Evolutionary conservation across 2,888 invertebrate species (phyloP).

Genomic region (Notodonta ziczac): DNA sequence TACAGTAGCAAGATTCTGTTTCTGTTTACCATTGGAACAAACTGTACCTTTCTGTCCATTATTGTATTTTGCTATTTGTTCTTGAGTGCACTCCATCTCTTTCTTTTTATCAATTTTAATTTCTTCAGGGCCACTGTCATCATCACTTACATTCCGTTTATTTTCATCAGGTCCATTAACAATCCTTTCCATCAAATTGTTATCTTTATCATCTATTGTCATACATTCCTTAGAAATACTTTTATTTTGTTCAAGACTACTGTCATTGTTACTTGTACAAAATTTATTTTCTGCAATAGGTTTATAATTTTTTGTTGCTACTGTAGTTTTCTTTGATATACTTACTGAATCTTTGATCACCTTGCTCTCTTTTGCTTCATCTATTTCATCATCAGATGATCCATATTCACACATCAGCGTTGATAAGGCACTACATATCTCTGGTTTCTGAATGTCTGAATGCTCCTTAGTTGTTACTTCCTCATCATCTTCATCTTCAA

Average conservation of each 20-base stretch:
- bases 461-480: slow-evolving; percentile 11
- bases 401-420: slow-evolving; percentile 84
- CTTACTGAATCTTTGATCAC: slow-evolving; percentile 4
- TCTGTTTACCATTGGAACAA: slow-evolving; percentile 8
- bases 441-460: slow-evolving; percentile 38
- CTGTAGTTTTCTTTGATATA: background rate
- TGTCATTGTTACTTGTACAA: slow-evolving; percentile 27
- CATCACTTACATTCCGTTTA: slow-evolving; percentile 25
- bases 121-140: slow-evolving; percentile 30
- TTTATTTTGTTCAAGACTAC: slow-evolving; percentile 30
- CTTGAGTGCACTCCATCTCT: slow-evolving; percentile 26
- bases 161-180: slow-evolving; percentile 25
- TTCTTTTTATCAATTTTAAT: slow-evolving; percentile 34
- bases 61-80: slow-evolving; percentile 11
- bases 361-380: slow-evolving; percentile 15
- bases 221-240: background rate
- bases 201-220: background rate
- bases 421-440: slow-evolving; percentile 82
- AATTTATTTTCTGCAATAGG: slow-evolving; percentile 28
- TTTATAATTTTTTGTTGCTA: background rate
- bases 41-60: slow-evolving; percentile 2
- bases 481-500: slow-evolving; percentile 69
- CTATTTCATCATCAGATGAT: slow-evolving; percentile 75
- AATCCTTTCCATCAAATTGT: background rate
- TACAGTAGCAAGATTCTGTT: slow-evolving; percentile 18